Base-by-base conservation (phyloP, 2,888 invertebrate species). In the Apamea sordens region DNA sequence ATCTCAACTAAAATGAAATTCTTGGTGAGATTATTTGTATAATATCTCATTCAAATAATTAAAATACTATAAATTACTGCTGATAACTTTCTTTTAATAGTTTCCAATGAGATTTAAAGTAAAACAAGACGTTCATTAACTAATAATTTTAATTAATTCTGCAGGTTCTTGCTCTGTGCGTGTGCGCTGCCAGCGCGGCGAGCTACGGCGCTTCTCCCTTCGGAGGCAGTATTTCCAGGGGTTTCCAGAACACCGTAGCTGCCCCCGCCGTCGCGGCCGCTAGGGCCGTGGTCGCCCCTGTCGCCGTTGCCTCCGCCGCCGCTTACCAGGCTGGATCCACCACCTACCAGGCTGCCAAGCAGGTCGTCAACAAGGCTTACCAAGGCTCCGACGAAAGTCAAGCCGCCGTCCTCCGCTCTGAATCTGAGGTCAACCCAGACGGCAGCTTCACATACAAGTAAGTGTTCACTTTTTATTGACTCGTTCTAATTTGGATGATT, bases 1-100 rank as follows among this genome's bases (percentile, higher is more conserved):
- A 93, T 91, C 92, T 92, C 91, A 91, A 78, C 90, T 93, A 90
- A 82, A 76, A 94, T 94, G 94, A 93, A 93, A 91, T 92, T 93
- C 88, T 89, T 94, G 91, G 94, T 94, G 72, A 92, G 93, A 86
- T 82, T 74, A 76, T 71, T 77, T 53, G 10, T 32, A 56, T 41
- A 64, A 59, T 47, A 47, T 64, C 59, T 65, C 7, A 28, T 59
- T 82, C 0, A 56, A 53, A 7, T n/a, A 53, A 32, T 56, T 63
- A 28, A 18, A 36, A 10, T 56, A 28, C 44, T 18, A n/a, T 5
- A 59, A 50, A 59, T 59, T 15, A 24, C 10, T 61, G 6, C n/a
- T 28, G 15, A 36, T n/a, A 21, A 41, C 24, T 56, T 63, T 77
- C 13, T 63, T 47, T 36, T 15, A 28, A 67, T 18, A 75, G 21